phyloP scores from a whole-genome alignment of 2,113 vertebrate genomes.

The Ammodramus savannarum region DNA sequence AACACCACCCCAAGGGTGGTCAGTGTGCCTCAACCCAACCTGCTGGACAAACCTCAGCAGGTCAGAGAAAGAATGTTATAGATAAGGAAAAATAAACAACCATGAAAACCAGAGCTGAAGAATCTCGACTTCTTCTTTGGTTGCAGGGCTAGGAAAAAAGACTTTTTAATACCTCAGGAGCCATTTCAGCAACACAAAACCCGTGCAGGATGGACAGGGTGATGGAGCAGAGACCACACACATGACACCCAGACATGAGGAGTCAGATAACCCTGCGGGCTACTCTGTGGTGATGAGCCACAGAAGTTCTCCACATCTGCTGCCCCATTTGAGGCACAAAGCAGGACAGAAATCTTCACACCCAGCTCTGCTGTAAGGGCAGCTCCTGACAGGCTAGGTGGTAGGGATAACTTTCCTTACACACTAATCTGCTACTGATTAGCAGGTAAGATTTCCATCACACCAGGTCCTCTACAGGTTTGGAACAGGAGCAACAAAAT shows the following conservation, averaged over 20 bases:
- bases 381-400: background rate
- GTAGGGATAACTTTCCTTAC: background rate
- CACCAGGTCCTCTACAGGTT: background rate
- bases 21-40: too few species aligned
- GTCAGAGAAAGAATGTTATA: too few species aligned
- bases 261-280: background rate
- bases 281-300: background rate
- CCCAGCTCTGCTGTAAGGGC: background rate
- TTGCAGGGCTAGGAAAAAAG: too few species aligned
- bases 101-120: too few species aligned
- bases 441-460: background rate
- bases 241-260: background rate
- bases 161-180: too few species aligned
- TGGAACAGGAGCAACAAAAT: background rate
- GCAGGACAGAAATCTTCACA: background rate
- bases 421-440: background rate
- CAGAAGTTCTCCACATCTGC: background rate
- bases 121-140: too few species aligned
- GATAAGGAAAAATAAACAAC: too few species aligned
- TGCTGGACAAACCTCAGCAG: too few species aligned
- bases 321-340: background rate
- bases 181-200: too few species aligned
- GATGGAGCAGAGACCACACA: background rate
- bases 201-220: background rate
- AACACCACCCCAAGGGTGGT: too few species aligned